A percentile compares a stretch with the other conserved stretches of the same genome.
Conservation (phyloP, 1,140 invertebrate species). For the Aphidius ervi region DNA sequence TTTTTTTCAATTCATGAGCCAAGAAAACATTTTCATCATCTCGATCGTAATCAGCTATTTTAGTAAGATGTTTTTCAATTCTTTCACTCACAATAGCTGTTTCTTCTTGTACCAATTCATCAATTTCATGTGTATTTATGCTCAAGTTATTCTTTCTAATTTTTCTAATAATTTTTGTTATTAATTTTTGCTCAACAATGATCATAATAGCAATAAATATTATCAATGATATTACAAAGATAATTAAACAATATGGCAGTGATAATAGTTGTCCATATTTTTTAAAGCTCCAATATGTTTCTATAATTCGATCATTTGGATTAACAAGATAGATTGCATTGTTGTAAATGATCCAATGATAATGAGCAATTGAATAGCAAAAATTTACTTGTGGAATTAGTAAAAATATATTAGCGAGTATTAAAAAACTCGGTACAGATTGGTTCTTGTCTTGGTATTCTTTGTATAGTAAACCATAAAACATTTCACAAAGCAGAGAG, state of each 20-base stretch:
- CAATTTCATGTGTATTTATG: conserved; percentile 23
- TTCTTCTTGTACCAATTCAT: conserved; percentile 46
- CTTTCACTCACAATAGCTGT: conserved; percentile 38
- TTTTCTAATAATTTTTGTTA: conserved; percentile 30
- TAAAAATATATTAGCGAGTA: too few species aligned
- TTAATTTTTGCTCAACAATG: conserved; percentile 37
- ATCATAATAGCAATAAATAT: conserved; percentile 41
- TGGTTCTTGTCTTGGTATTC: too few species aligned
- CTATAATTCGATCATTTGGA: too few species aligned
- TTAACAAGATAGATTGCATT: too few species aligned
- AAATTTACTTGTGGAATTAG: too few species aligned
- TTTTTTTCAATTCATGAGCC: conserved; percentile 61
- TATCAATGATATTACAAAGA: conserved; percentile 34
- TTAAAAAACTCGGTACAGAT: too few species aligned
- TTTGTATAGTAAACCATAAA: not conserved
- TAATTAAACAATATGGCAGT: conserved; percentile 37
- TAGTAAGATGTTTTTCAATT: conserved; percentile 30
- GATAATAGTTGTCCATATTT: not conserved
- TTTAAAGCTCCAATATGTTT: not conserved
- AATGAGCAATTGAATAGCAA: too few species aligned
- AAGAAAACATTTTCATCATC: conserved; percentile 39
- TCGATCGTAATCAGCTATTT: not conserved
- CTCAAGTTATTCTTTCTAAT: conserved; percentile 27
- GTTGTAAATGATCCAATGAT: too few species aligned
- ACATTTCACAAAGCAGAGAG: conserved; percentile 35